phyloP scores from a whole-genome alignment of 2,113 vertebrate species.

The Taxidea taxus region DNA sequence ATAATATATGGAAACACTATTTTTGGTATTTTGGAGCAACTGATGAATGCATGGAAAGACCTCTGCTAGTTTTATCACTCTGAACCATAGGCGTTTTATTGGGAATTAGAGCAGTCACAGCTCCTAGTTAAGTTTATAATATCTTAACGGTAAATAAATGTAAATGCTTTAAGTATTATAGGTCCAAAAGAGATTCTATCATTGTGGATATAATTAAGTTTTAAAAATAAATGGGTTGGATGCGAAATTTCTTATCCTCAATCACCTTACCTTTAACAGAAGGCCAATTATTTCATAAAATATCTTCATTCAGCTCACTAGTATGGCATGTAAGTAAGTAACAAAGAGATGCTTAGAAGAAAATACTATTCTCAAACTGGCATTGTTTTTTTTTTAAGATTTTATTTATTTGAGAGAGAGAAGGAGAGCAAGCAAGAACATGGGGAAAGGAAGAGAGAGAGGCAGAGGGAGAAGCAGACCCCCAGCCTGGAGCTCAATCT shows the following conservation, averaged over 20 bases:
- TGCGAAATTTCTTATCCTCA: not conserved
- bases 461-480: no score
- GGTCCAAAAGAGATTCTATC: not conserved
- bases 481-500: no score
- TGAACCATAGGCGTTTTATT: not conserved
- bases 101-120: not conserved
- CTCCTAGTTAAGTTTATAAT: not conserved
- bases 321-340: not conserved
- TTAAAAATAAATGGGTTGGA: not conserved
- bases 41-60: not conserved
- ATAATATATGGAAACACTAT: not conserved
- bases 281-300: not conserved
- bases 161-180: not conserved
- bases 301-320: not conserved
- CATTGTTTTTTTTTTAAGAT: not conserved
- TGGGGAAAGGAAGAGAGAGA: no score
- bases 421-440: no score
- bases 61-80: not conserved
- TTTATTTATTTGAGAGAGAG: not conserved
- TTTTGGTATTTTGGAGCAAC: slow-evolving; percentile 38
- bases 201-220: not conserved
- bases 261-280: not conserved
- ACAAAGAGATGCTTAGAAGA: not conserved
- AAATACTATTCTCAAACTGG: not conserved
- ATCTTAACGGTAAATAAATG: not conserved